Percentiles rank a stretch among this genome's conserved stretches.
phyloP scores from a whole-genome alignment of 30 jellyfish, hydroid and myxozoan species.

The Aurelia sp. region DNA sequence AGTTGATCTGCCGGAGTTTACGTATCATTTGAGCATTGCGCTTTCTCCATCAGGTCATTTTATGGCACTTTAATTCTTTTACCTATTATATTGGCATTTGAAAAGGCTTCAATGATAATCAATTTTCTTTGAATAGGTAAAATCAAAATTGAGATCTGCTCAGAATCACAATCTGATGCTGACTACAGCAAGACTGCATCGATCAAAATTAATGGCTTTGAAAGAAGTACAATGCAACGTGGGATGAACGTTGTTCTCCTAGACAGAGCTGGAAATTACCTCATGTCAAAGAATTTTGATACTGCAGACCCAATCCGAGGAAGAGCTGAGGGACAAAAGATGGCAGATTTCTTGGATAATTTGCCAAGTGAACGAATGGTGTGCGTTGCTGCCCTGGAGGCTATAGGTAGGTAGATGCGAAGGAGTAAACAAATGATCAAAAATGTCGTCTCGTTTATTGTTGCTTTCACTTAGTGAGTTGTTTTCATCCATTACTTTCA shows the following conservation, averaged over 20 bases:
- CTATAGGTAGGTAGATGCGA: constrained; percentile 56
- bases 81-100: no score
- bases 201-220: constrained; percentile 81
- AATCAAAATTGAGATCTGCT: constrained; percentile 61
- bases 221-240: constrained; percentile 85
- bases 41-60: no score
- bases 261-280: constrained; percentile 87
- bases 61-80: no score
- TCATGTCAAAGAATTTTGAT: constrained; percentile 82
- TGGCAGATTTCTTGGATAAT: constrained; percentile 84
- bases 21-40: no score
- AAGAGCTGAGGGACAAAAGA: constrained; percentile 66
- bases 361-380: constrained; percentile 88
- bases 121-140: constrained; percentile 48
- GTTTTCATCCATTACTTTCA: no score
- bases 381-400: constrained; percentile 80
- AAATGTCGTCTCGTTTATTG: no score
- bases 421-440: no score
- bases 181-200: constrained; percentile 82
- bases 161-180: constrained; percentile 81
- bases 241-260: constrained; percentile 87
- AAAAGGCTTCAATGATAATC: no score
- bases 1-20: no score
- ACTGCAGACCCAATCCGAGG: constrained; percentile 85
- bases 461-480: no score